These are phyloP conservation scores for Heliothis peltigera DNA, from an alignment of 2,888 invertebrate genomes.

Conservation along the genomic window DNA sequence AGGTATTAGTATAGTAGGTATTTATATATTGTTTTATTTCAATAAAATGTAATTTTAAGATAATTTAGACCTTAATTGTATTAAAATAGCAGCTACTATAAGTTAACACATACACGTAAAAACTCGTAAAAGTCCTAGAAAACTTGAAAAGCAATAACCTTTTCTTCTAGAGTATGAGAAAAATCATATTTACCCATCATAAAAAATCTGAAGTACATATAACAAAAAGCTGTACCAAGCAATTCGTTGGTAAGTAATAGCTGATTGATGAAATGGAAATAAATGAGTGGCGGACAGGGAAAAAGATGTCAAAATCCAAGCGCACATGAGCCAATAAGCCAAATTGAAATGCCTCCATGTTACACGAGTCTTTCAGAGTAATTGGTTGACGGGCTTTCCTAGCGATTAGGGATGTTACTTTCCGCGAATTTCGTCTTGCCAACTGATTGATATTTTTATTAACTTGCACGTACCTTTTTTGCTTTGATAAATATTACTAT, in stretches of 20 bases:
- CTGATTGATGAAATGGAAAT: slow-evolving; percentile 82
- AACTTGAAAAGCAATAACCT: background rate
- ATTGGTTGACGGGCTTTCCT: slow-evolving; percentile 84
- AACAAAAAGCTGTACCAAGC: slow-evolving; percentile 52
- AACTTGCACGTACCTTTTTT: background rate
- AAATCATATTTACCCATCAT: slow-evolving; percentile 2
- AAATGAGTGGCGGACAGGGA: slow-evolving; percentile 79
- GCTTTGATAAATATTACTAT: background rate
- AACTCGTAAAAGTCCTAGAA: background rate
- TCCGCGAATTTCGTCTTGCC: slow-evolving; percentile 39
- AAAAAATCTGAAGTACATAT: slow-evolving; percentile 26
- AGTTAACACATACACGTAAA: too few species aligned
- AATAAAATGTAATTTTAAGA: too few species aligned
- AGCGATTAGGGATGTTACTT: slow-evolving; percentile 73
- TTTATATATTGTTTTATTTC: too few species aligned
- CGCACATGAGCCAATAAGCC: slow-evolving; percentile 87
- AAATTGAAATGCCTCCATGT: slow-evolving; percentile 86
- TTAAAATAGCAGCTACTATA: too few species aligned
- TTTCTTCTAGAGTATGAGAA: background rate
- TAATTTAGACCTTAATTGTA: too few species aligned
- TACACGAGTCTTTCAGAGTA: slow-evolving; percentile 85
- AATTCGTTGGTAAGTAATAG: slow-evolving; percentile 74
- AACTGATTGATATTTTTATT: slow-evolving; percentile 6
- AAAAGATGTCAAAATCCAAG: slow-evolving; percentile 85
- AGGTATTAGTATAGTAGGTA: background rate